Evolutionary conservation across 2,888 invertebrate species (phyloP).

Genomic region (Coleophora deauratella): DNA sequence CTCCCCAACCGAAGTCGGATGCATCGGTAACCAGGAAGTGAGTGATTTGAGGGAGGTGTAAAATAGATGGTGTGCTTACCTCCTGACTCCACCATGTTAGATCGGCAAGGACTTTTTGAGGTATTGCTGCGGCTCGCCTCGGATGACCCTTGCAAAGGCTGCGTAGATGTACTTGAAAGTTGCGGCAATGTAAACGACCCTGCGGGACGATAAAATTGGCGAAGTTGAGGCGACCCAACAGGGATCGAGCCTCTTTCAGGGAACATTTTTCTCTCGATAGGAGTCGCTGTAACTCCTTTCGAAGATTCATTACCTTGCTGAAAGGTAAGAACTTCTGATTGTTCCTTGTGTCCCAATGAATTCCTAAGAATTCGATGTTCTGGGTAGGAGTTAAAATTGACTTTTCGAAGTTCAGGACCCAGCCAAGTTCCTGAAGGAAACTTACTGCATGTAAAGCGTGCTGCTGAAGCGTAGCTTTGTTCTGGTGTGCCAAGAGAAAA

Average conservation of each 20-base stretch:
- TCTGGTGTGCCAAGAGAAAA: too few relatives aligned
- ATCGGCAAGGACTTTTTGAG: slow-evolving; percentile 6
- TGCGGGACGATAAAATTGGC: slow-evolving; percentile 8
- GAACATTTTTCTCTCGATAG: slow-evolving; percentile 12
- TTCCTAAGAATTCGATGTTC: slow-evolving; percentile 16
- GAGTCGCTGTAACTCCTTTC: slow-evolving; percentile 7
- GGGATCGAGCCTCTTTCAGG: slow-evolving; percentile 14
- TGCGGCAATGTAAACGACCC: slow-evolving; percentile 7
- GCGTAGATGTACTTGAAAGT: slow-evolving; percentile 11
- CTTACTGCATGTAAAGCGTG: too few relatives aligned
- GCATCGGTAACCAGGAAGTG: too few relatives aligned
- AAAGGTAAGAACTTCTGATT: too few relatives aligned
- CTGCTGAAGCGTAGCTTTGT: too few relatives aligned
- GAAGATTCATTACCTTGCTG: too few relatives aligned
- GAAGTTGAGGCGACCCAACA: slow-evolving; percentile 21
- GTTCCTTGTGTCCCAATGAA: too few relatives aligned
- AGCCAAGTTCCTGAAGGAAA: slow-evolving; percentile 12
- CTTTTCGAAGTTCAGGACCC: slow-evolving; percentile 15
- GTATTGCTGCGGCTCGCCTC: background rate
- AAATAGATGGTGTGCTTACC: too few relatives aligned
- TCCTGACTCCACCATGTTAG: slow-evolving; percentile 16
- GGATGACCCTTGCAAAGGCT: slow-evolving; percentile 6
- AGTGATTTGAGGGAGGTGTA: too few relatives aligned
- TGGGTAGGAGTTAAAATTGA: slow-evolving; percentile 14
- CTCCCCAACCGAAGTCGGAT: too few relatives aligned